These are phyloP conservation scores for Volucella inflata DNA, from an alignment of 2,888 invertebrate genomes.

Conservation along the genomic window DNA sequence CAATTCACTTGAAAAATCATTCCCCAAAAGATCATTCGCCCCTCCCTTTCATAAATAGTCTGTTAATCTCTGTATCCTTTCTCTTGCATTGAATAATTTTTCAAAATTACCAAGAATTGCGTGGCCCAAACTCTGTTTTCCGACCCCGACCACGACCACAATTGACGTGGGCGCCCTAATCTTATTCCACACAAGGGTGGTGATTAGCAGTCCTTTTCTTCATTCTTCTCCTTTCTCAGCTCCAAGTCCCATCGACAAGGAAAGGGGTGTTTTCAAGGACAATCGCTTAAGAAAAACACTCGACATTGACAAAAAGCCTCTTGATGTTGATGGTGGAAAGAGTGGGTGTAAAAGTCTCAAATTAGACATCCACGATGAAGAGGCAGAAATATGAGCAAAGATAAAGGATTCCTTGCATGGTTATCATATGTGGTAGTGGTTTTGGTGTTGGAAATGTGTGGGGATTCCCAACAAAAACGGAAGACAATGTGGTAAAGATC, in stretches of 20 bases:
- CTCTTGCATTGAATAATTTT: conserved; percentile 52
- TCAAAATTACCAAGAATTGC: conserved; percentile 43
- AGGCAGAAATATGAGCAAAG: conserved; percentile 28
- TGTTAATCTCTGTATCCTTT: conserved; percentile 68
- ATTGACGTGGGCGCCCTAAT: conserved; percentile 37
- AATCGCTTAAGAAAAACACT: conserved; percentile 47
- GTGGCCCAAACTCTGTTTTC: not conserved
- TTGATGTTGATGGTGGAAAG: conserved; percentile 18
- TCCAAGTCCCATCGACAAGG: not conserved
- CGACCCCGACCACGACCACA: conserved; percentile 33
- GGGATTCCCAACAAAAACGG: conserved; percentile 57
- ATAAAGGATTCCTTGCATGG: conserved; percentile 62
- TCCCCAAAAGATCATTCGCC: conserved; percentile 46
- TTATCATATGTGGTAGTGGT: conserved; percentile 60
- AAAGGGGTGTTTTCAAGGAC: conserved; percentile 31
- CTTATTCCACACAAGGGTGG: conserved; percentile 66
- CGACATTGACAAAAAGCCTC: conserved; percentile 45
- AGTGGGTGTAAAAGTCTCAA: conserved; percentile 37
- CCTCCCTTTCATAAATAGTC: conserved; percentile 37
- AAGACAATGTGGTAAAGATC: conserved; percentile 74
- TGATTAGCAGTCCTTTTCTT: conserved; percentile 74
- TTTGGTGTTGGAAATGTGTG: conserved; percentile 17
- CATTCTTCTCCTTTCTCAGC: conserved; percentile 15
- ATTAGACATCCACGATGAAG: conserved; percentile 50
- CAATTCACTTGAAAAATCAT: conserved; percentile 70